Evolutionary conservation across 1,140 invertebrate species (phyloP), one percentile per base, ranked within the genome.

Genomic region (Lepidurus arcticus): DNA sequence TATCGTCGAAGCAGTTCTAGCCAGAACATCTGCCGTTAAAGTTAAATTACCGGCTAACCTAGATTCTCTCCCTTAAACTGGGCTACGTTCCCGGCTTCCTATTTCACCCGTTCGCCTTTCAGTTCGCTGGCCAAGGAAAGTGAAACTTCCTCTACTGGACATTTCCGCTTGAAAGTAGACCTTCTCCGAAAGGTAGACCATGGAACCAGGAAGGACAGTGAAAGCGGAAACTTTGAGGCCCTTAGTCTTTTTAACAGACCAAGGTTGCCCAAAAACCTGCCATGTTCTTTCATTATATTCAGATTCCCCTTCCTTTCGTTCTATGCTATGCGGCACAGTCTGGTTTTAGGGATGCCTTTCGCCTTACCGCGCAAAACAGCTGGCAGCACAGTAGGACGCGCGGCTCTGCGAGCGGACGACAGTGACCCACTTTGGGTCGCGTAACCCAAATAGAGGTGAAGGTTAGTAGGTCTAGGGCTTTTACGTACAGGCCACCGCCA

Each of bases 381-480:
- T 65, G 53, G 53, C 53, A 65, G 53, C 53, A 21, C 21, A 65
- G 53, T 65, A 21, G 53, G 53, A 65, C 53, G 53, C 16, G 53
- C 16, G 53, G 53, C 53, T 65, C 21, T 21, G 53, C 6, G 16
- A 65, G 53, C 53, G 53, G 53, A 65, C 53, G 53, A 65, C 53
- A 65, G 53, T 65, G 53, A 65, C 53, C 53, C 53, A 65, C 53
- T 65, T 65, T 21, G 53, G 53, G 53, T 65, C 53, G 53, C 53
- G 53, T 65, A 65, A 65, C 53, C 53, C 53, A 65, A 21, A 65
- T 65, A 65, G 53, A 65, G 53, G 53, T 65, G 53, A 65, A 65
- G 53, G 53, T 65, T 65, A 65, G 53, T 65, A 65, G 53, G 53
- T 65, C 53, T 65, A 65, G 53, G 53, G 53, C 53, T 65, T 65